Percentiles rank a stretch among this genome's conserved stretches.
phyloP scores from a whole-genome alignment of 2,797 vertebrate genomes.

The Hyperoplus lanceolatus region DNA sequence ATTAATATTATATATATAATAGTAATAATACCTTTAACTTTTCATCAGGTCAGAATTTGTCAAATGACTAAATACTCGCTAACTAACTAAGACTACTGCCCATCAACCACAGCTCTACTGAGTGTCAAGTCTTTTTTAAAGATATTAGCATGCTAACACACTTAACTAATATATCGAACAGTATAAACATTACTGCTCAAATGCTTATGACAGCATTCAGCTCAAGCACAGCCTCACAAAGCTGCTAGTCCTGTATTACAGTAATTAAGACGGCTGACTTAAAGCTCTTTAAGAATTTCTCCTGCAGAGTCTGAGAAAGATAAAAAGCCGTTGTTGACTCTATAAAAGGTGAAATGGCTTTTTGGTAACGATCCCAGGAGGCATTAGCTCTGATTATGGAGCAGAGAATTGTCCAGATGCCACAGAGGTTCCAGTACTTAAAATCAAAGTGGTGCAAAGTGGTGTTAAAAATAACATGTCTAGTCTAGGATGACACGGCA shows the following conservation, averaged over 20 bases:
- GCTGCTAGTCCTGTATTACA: background rate
- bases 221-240: background rate
- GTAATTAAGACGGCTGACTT: background rate
- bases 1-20: too few species aligned
- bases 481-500: slow-evolving; percentile 14
- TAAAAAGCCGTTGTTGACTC: slow-evolving; percentile 18
- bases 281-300: background rate
- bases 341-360: slow-evolving; percentile 12
- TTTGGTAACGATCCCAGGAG: slow-evolving; percentile 40
- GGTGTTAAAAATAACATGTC: background rate
- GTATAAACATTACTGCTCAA: too few species aligned
- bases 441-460: background rate
- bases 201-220: too few species aligned
- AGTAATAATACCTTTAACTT: too few species aligned
- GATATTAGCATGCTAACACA: background rate
- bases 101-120: too few species aligned
- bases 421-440: slow-evolving; percentile 2
- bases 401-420: slow-evolving; percentile 2
- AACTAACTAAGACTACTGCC: too few species aligned
- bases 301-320: slow-evolving; percentile 27
- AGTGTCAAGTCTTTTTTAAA: too few species aligned
- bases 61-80: too few species aligned
- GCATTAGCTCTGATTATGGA: slow-evolving; percentile 23
- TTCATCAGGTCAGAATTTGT: too few species aligned
- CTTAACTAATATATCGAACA: too few species aligned